Evolutionary conservation across 2,888 invertebrate species (phyloP).

Genomic region (Plebejus melissa): DNA sequence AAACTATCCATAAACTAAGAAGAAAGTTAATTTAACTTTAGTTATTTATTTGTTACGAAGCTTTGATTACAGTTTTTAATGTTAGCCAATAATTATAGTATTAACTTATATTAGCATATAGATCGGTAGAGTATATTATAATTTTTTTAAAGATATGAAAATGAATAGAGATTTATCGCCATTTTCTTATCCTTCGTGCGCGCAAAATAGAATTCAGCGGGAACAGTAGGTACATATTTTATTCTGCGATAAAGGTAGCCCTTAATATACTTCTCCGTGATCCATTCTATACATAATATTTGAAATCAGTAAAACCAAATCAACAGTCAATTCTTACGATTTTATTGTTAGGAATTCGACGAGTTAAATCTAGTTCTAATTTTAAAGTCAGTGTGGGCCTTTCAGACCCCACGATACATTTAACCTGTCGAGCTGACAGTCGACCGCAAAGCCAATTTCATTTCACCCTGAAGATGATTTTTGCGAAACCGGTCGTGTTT

Average conservation of each 20-base stretch:
- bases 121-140: no score
- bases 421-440: background rate
- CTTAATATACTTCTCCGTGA: no score
- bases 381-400: background rate
- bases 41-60: conserved; percentile 5
- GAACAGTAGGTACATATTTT: no score
- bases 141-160: no score
- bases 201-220: no score
- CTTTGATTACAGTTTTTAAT: background rate
- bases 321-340: background rate
- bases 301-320: no score
- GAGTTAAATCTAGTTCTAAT: background rate
- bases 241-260: no score
- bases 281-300: no score
- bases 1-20: background rate
- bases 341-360: background rate
- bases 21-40: background rate
- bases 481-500: no score
- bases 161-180: no score
- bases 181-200: no score
- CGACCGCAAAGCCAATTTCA: conserved; percentile 43
- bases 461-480: no score
- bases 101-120: background rate
- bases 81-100: background rate
- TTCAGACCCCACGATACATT: background rate